phyloP scores from a whole-genome alignment of 2,113 vertebrate genomes.

The Xenopus borealis region DNA sequence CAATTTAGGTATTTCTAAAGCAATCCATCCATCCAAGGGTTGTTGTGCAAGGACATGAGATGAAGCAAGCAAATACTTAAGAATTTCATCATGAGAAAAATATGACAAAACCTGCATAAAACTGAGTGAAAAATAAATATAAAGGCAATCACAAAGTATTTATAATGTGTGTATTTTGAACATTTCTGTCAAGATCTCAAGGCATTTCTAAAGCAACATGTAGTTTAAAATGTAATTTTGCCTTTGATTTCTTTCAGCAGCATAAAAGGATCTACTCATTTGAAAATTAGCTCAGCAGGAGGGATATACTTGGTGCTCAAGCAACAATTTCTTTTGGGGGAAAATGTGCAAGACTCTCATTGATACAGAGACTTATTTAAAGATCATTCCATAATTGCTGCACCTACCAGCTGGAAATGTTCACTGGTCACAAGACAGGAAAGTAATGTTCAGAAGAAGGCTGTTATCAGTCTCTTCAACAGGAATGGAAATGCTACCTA shows the following conservation, averaged over 20 bases:
- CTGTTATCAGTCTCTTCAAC: constrained; percentile 26
- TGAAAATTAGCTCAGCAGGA: constrained; percentile 42
- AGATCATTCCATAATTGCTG: constrained; percentile 45
- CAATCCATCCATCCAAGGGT: not conserved
- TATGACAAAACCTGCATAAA: constrained; percentile 20
- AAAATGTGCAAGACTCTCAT: constrained; percentile 42
- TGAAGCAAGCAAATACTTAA: constrained; percentile 3
- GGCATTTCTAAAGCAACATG: constrained; percentile 33
- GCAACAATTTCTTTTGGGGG: constrained; percentile 32
- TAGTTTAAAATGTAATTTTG: constrained; percentile 34
- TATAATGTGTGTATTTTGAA: constrained; percentile 34
- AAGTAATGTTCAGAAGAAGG: constrained; percentile 22
- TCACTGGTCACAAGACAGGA: constrained; percentile 25
- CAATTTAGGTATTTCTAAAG: not conserved
- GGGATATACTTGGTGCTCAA: constrained; percentile 41
- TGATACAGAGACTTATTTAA: constrained; percentile 44
- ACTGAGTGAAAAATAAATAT: constrained; percentile 29
- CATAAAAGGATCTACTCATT: constrained; percentile 46
- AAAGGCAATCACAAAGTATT: constrained; percentile 7
- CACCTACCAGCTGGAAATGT: constrained; percentile 41
- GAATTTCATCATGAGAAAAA: constrained; percentile 9
- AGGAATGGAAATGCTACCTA: constrained; percentile 20
- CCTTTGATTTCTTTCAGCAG: constrained; percentile 35
- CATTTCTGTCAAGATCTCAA: constrained; percentile 40
- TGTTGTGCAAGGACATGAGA: not conserved